Base-by-base conservation (phyloP, 2,888 invertebrate species). In the Drosophila diplacantha region DNA sequence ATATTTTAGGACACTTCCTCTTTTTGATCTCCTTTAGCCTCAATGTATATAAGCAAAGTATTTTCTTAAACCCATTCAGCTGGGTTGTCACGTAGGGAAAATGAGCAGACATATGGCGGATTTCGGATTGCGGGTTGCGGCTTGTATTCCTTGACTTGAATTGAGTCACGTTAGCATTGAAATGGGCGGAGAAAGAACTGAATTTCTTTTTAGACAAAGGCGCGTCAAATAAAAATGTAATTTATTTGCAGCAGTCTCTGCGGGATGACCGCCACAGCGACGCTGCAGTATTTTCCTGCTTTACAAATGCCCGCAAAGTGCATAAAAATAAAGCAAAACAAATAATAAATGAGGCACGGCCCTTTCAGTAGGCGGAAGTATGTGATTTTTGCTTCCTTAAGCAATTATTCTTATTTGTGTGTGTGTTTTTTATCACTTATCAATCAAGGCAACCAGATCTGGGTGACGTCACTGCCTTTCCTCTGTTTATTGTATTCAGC, bases 211-310 rank as follows among this genome's bases (percentile, higher is more conserved):
- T 58, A 56, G 58, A 61, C 61, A 61, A 61, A 61, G 61, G 41
- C 47, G n/a, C 41, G 60, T 61, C 49, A 49, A 35, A 60, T 61
- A 35, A 61, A 61, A 61, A 50, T 61, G 31, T 61, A 61, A 61
- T 61, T 61, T 61, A 61, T 61, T 61, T 35, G 29, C 46, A 20
- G 46, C 59, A 47, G 44, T 24, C 43, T 37, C 31, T 12, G 3
- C 31, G 24, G 37, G 26, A 49, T 37, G 50, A 50, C 50, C 34
- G 49, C n/a, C 12, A 20, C 47, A 20, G 20, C n/a, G 35, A 16
- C 16, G 35, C 32, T 34, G 35, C 58, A 59, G 44, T n/a, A 24
- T 59, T 59, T 59, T 59, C 58, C 44, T 59, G 58, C 44, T 44
- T 58, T 31, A 38, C 55, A 56, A 56, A 58, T 55, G 41, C 43